Base-by-base conservation (phyloP, 2,888 invertebrate genomes). In the Stomorhina lunata region DNA sequence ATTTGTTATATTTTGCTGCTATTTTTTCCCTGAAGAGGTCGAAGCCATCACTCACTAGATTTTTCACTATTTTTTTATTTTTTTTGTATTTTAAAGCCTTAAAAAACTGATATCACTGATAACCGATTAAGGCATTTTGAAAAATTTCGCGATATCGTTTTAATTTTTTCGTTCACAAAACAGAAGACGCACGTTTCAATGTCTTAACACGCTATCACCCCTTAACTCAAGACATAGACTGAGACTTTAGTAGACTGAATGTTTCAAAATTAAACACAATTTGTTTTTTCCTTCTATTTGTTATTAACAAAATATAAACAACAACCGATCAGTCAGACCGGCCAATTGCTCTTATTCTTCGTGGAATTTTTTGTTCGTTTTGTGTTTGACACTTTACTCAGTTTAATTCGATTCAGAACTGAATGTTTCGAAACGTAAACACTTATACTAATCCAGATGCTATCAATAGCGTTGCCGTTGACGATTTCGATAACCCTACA, bases 191-290 rank as follows among this genome's bases (percentile, higher is more conserved):
- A 40, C 37, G 40, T 40, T 29, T 22, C 15, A 50, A 61, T 15
- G 40, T 40, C 32, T 25, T 1, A 25, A 50, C 66, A 48, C 69
- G 59, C 29, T 61, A 61, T 43, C 78, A 75, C 43, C 50, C 59
- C 53, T 72, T 73, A 66, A 75, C 6, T 79, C 75, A 55, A 65
- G 61, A 61, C 69, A 79, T 66, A 66, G 75, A 69, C 79, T 82
- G 79, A 79, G 66, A 82, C 50, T 50, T n/a, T n/a, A 78, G 20
- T 45, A 73, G 73, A 59, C 25, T 65, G 57, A 37, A 27, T 78
- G 63, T 82, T 79, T 79, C 48, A 69, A 75, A 82, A 82, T 75
- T 69, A 32, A 20, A 73, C 37, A 59, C 29, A 68, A 59, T 59
- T 73, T 57, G n/a, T 57, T 9, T 22, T 50, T 37, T 34, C 27